phyloP scores from a whole-genome alignment of 2,888 invertebrate genomes.

The Oithona nana region DNA sequence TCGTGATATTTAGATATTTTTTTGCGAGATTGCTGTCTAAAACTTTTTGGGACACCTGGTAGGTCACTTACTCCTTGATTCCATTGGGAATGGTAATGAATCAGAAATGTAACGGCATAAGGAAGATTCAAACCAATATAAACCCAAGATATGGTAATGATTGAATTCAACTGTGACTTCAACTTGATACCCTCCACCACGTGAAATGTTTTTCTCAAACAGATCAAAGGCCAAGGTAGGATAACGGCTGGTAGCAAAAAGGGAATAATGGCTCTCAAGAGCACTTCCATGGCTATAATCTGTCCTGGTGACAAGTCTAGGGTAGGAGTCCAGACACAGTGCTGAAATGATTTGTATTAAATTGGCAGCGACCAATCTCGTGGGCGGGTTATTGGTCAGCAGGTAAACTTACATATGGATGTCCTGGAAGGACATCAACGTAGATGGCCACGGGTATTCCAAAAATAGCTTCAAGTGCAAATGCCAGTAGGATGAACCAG shows the following conservation, averaged over 20 bases:
- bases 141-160: neutral
- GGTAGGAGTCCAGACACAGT: constrained; percentile 3
- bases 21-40: too few species aligned
- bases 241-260: neutral
- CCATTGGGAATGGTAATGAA: too few species aligned
- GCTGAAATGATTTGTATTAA: neutral
- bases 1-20: too few species aligned
- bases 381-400: too few species aligned
- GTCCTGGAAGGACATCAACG: neutral
- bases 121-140: neutral
- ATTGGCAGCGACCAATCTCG: neutral
- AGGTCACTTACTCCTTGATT: too few species aligned
- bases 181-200: neutral
- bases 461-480: neutral
- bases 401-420: neutral
- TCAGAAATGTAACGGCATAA: neutral
- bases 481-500: neutral
- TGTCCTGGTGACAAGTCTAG: neutral
- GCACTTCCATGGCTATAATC: neutral
- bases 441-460: neutral
- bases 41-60: too few species aligned
- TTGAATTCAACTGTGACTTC: neutral
- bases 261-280: neutral
- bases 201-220: neutral
- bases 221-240: neutral